Percentiles rank a stretch among this genome's conserved stretches.
phyloP scores from a whole-genome alignment of 2,113 vertebrate genomes.

The Dasyornis broadbenti region DNA sequence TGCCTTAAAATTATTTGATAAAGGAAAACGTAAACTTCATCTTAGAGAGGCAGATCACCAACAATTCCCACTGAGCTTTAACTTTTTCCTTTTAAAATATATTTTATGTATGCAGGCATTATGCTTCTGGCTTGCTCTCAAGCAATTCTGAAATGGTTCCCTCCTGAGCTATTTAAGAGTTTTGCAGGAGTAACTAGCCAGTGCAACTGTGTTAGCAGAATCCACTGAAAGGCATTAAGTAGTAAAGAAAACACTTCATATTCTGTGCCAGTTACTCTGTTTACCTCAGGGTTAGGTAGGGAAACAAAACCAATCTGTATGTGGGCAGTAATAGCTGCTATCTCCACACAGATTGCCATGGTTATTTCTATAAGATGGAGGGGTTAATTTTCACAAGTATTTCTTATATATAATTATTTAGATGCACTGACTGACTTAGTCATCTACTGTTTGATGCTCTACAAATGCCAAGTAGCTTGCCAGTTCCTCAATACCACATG shows the following conservation, averaged over 20 bases:
- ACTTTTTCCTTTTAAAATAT: background rate
- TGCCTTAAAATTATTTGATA: constrained; percentile 8
- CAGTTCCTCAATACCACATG: background rate
- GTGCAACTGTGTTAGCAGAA: background rate
- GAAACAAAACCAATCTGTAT: background rate
- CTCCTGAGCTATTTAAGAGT: constrained; percentile 19
- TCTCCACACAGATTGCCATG: constrained; percentile 26
- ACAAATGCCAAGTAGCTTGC: constrained; percentile 22
- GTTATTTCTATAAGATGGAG: constrained; percentile 33
- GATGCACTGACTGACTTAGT: background rate
- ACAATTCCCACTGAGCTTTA: background rate
- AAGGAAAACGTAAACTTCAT: background rate
- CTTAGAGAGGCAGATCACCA: constrained; percentile 17
- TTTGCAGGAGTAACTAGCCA: constrained; percentile 15
- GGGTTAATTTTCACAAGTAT: constrained; percentile 45
- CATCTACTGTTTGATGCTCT: constrained; percentile 26
- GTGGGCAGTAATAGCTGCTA: constrained; percentile 48
- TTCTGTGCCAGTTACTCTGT: constrained; percentile 23
- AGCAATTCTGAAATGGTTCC: background rate
- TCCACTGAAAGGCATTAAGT: background rate
- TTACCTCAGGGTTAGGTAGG: constrained; percentile 28
- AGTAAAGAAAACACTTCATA: background rate
- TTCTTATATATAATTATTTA: constrained; percentile 41
- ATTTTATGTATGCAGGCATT: background rate
- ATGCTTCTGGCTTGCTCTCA: background rate